These are phyloP conservation scores for Psilopogon haemacephalus DNA, from an alignment of 2,113 vertebrate genomes.

Conservation along the genomic window DNA sequence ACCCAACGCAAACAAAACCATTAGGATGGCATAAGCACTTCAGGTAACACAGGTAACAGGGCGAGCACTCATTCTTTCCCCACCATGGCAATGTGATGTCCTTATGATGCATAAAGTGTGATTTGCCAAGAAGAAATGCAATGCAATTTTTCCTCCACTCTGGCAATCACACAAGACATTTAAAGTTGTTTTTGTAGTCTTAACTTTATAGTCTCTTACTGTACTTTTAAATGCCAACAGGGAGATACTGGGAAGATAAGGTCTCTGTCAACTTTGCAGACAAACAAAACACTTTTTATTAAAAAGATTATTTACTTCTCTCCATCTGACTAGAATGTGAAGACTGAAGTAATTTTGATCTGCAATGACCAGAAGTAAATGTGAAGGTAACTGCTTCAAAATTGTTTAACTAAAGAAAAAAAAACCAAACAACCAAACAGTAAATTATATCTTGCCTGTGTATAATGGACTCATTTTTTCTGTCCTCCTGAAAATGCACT, in stretches of 20 bases:
- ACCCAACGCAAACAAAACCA: background rate
- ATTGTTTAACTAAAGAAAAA: background rate
- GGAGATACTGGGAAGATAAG: background rate
- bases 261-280: background rate
- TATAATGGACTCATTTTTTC: background rate
- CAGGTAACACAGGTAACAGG: background rate
- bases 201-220: background rate
- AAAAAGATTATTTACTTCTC: background rate
- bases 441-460: background rate
- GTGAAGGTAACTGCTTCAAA: background rate
- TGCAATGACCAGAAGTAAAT: background rate
- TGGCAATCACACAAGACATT: background rate
- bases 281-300: background rate
- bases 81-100: background rate
- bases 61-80: background rate
- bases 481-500: background rate
- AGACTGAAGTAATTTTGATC: background rate
- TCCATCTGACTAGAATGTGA: background rate
- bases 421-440: too few species aligned
- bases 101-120: background rate
- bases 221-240: background rate
- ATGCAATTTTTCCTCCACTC: background rate
- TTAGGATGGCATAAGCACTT: background rate
- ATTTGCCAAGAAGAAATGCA: background rate
- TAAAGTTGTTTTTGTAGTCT: background rate